Conservation (phyloP, 2,113 vertebrate genomes). For the Gopherus evgoodei region DNA sequence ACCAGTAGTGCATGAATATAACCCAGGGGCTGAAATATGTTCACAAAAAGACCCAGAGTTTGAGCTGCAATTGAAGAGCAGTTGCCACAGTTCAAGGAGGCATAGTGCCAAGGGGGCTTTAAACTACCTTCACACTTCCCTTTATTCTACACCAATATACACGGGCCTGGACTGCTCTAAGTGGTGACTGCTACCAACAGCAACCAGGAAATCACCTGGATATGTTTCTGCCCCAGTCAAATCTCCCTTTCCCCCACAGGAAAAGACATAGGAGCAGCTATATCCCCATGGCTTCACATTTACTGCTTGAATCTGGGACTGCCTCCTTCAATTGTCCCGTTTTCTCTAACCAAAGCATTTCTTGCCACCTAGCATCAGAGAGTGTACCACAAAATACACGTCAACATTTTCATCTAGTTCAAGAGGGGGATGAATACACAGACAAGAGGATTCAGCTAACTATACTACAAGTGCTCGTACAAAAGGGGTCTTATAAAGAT, state of each 20-base stretch:
- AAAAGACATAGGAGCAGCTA: background rate
- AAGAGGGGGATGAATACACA: background rate
- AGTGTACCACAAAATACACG: background rate
- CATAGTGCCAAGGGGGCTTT: background rate
- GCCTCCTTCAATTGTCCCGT: background rate
- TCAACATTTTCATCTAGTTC: background rate
- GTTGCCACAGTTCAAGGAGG: background rate
- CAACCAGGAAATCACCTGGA: background rate
- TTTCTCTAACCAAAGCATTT: background rate
- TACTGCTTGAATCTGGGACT: background rate
- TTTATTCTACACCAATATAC: background rate
- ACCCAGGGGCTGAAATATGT: background rate
- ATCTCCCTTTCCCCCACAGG: background rate
- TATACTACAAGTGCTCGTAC: background rate
- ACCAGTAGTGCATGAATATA: background rate
- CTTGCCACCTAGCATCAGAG: background rate
- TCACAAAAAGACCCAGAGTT: background rate
- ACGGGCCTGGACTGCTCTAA: background rate
- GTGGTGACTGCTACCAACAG: background rate
- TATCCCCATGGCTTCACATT: background rate
- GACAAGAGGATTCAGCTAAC: background rate
- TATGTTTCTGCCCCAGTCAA: background rate
- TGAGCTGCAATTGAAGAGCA: background rate
- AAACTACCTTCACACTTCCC: background rate
- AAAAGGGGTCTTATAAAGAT: background rate